These are phyloP conservation scores for Tribolium madens DNA, from an alignment of 1,140 invertebrate genomes.

Conservation along the genomic window DNA sequence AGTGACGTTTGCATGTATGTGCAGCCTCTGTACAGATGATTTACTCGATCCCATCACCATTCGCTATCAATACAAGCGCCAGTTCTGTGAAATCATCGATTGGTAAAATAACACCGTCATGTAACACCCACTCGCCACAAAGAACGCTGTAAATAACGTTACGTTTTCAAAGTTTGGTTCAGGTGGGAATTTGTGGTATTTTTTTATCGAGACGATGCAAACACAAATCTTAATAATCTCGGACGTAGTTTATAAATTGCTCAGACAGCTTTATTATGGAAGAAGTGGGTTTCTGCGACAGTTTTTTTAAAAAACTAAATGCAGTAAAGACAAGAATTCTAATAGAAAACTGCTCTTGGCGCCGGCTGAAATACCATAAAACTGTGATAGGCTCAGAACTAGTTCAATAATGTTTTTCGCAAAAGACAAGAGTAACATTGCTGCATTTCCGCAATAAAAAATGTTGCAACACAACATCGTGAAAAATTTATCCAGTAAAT, in stretches of 20 bases:
- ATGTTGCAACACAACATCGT: not conserved
- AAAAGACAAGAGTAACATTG: not conserved
- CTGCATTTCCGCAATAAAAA: not conserved
- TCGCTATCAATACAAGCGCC: not conserved
- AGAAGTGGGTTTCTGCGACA: not conserved
- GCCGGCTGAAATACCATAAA: not conserved
- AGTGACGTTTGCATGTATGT: not conserved
- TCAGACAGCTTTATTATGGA: not conserved
- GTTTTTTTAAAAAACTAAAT: not conserved
- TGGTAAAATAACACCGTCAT: not conserved
- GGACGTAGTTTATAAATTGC: not conserved
- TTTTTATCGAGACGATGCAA: not conserved
- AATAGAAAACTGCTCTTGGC: not conserved
- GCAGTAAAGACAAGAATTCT: not conserved
- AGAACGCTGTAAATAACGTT: not conserved
- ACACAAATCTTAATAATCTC: not conserved
- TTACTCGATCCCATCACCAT: not conserved
- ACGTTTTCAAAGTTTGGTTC: not conserved
- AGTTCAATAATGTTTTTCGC: not conserved
- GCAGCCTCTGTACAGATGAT: not conserved
- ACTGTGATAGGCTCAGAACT: not conserved
- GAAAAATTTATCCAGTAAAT: no score
- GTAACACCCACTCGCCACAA: not conserved
- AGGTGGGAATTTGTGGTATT: not conserved
- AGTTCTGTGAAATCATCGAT: conserved; percentile 8